Conservation (phyloP, 2,797 vertebrate species). For the Alauda arvensis region DNA sequence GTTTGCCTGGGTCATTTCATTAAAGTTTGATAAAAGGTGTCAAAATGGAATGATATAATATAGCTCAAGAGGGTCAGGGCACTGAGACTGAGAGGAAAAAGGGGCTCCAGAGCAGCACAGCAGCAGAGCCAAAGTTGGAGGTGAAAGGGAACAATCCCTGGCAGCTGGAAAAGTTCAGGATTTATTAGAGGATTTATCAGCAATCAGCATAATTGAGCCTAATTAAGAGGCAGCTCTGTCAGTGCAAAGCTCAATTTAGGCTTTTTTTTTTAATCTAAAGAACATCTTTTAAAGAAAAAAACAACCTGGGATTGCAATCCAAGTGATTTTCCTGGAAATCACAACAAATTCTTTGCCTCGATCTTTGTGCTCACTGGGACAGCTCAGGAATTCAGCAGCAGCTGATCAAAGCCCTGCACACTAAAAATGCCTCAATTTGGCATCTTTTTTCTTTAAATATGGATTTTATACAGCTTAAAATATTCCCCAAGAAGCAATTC, state of each 20-base stretch:
- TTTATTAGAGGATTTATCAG: background rate
- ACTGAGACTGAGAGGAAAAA: conserved; percentile 63
- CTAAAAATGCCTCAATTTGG: background rate
- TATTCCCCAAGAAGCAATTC: background rate
- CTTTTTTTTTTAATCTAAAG: background rate
- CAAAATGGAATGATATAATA: conserved; percentile 82
- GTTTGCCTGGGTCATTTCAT: conserved; percentile 85
- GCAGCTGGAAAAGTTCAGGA: conserved; percentile 22
- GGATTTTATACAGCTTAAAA: background rate
- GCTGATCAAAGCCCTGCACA: background rate
- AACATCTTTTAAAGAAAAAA: background rate
- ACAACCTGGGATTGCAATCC: background rate
- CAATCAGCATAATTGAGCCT: conserved; percentile 27
- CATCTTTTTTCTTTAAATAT: rapidly evolving
- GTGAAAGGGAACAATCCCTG: conserved; percentile 27
- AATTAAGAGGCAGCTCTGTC: background rate
- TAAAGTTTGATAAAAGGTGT: conserved; percentile 88
- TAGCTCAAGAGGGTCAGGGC: conserved; percentile 75
- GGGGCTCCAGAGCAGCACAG: conserved; percentile 38
- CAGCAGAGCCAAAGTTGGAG: conserved; percentile 56
- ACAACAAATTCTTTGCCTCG: background rate
- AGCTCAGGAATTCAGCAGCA: background rate
- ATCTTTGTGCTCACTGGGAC: background rate
- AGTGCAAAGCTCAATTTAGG: background rate
- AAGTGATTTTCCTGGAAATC: background rate